Conservation (phyloP, 2,113 vertebrate genomes). For the Lepisosteus osseus region DNA sequence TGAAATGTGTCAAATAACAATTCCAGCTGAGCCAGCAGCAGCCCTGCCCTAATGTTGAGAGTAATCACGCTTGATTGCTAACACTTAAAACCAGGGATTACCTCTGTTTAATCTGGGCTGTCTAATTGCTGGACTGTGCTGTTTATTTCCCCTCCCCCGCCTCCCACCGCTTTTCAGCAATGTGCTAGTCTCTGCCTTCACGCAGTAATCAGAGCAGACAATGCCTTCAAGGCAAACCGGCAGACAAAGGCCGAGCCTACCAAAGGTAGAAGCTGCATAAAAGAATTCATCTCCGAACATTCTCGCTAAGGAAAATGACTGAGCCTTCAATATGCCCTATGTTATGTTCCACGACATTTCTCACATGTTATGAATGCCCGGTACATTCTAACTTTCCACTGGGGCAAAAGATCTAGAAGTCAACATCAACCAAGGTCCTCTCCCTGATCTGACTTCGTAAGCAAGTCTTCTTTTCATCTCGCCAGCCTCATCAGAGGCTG, state of each 20-base stretch:
- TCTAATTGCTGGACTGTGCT: slow-evolving; percentile 11
- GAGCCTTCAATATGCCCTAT: too few relatives aligned
- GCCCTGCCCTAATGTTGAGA: background rate
- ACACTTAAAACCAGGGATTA: slow-evolving; percentile 39
- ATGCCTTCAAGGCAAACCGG: background rate
- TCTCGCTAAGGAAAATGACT: too few relatives aligned
- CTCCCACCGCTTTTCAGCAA: background rate
- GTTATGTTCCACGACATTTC: too few relatives aligned
- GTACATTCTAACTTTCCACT: too few relatives aligned
- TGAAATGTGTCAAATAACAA: slow-evolving; percentile 34
- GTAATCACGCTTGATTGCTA: slow-evolving; percentile 36
- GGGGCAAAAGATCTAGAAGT: too few relatives aligned
- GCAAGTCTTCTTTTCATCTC: too few relatives aligned
- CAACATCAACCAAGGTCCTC: too few relatives aligned
- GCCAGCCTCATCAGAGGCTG: too few relatives aligned
- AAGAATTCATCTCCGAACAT: background rate
- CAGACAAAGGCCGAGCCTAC: background rate
- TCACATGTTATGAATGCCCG: too few relatives aligned
- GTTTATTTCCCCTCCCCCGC: background rate
- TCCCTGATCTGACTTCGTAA: too few relatives aligned
- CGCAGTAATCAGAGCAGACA: background rate
- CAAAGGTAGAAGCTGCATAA: background rate
- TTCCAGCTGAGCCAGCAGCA: slow-evolving; percentile 39
- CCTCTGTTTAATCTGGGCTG: slow-evolving; percentile 16
- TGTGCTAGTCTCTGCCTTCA: background rate